Base-by-base conservation (phyloP, 92 coral and sea anemone species). In the Parazoanthus darwini region DNA sequence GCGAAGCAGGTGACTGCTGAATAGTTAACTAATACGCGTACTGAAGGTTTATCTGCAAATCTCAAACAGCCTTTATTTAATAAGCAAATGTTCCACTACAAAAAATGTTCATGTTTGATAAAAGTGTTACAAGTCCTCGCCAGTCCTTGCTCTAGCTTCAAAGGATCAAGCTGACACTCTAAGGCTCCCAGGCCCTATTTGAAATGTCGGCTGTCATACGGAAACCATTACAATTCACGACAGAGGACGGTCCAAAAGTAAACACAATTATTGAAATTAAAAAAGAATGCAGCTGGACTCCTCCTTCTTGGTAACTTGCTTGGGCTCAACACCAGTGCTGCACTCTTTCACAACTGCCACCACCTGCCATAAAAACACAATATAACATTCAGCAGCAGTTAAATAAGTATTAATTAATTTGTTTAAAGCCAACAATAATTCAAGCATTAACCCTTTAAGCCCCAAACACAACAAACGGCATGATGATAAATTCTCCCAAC, bases 301-400 rank as follows among this genome's bases (percentile, higher is more conserved):
- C 73, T 88, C 93, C 6, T 26, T 82, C 76, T 90, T 86, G 0
- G 78, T 74, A 39, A 92, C 88, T 90, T 92, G 88, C 25, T 50
- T 70, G 14, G 94, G 92, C 8, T 88, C 89, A 26, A 44, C 80
- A 54, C 96, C 96, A 37, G 91, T 81, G 73, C 92, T 92, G 33
- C 93, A 91, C 22, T 90, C 89, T 56, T 20, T 89, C 44, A 94
- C 91, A 80, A 85, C 94, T 59, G 74, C 84, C 35, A 94, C 84
- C 29, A 94, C 72, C 96, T 94, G 71, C 59, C 44, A 46, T 18
- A 50, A 44, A 46, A 4, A 39, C 66, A 10, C 36, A 5, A 22
- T 2, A 68, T 0, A 39, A 39, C 42, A 39, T 4, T 39, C 42
- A 39, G 42, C 42, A 39, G 42, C 2, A 39, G 42, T 1, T 63